Evolutionary conservation across 2,113 vertebrate species (phyloP).

Genomic region (Protobothrops flavoviridis): DNA sequence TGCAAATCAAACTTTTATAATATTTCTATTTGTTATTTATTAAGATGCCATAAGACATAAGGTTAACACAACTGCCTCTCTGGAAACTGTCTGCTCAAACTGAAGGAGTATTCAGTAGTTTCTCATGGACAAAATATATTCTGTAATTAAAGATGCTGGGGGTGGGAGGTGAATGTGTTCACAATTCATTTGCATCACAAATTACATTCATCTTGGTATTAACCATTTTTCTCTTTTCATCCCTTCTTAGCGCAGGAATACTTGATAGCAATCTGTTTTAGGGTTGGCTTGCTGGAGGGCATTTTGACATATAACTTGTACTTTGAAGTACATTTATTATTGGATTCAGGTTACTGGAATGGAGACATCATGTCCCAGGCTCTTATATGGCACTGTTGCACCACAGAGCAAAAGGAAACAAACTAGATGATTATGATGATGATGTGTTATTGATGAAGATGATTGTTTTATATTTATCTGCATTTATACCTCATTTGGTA

Average conservation of each 20-base stretch:
- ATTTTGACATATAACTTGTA: slow-evolving; percentile 37
- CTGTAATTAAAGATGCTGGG: slow-evolving; percentile 24
- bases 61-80: neutral
- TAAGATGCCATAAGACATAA: neutral
- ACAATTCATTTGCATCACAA: slow-evolving; percentile 52
- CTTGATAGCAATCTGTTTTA: slow-evolving; percentile 33
- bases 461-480: slow-evolving; percentile 2
- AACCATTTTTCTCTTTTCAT: slow-evolving; percentile 54
- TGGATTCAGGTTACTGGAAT: slow-evolving; percentile 38
- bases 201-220: slow-evolving; percentile 52
- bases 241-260: slow-evolving; percentile 45
- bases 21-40: neutral
- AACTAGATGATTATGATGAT: neutral
- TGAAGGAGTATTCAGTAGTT: slow-evolving; percentile 30
- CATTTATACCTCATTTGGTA: slow-evolving; percentile 8
- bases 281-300: slow-evolving; percentile 42
- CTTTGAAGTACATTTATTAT: slow-evolving; percentile 22
- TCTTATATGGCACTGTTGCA: neutral
- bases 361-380: neutral
- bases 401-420: neutral
- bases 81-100: neutral
- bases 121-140: slow-evolving; percentile 47
- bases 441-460: neutral
- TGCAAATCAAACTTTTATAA: neutral
- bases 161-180: slow-evolving; percentile 14